Percentiles rank a stretch among this genome's conserved stretches.
Conservation (phyloP, 2,888 invertebrate genomes). For the Cryptosula pallasiana region DNA sequence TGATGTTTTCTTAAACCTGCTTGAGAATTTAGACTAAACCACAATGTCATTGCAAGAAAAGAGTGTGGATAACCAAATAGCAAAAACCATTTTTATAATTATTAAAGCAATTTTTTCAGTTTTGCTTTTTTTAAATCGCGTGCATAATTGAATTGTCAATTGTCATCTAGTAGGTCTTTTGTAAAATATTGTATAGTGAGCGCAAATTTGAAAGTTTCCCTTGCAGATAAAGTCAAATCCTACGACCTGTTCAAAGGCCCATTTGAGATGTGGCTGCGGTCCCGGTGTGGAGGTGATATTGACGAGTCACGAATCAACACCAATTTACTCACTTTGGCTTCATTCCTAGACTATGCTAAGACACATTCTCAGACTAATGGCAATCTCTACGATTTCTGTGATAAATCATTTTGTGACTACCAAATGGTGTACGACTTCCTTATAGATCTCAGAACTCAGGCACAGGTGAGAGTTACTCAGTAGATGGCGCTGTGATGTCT, state of each 20-base stretch:
- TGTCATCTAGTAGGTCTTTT: too few relatives aligned
- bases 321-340: slow-evolving; percentile 4
- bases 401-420: slow-evolving; percentile 3
- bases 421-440: slow-evolving; percentile 5
- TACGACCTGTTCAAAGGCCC: neutral
- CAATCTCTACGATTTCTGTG: slow-evolving; percentile 14
- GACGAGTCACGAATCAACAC: neutral
- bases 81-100: too few relatives aligned
- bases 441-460: slow-evolving; percentile 1
- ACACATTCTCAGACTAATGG: slow-evolving; percentile 16
- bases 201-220: too few relatives aligned
- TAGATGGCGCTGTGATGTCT: too few relatives aligned
- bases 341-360: neutral
- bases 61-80: too few relatives aligned
- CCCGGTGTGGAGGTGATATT: slow-evolving; percentile 12
- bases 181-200: too few relatives aligned
- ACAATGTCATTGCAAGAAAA: too few relatives aligned
- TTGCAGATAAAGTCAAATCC: neutral
- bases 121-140: too few relatives aligned
- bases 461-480: slow-evolving; percentile 9
- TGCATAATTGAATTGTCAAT: too few relatives aligned
- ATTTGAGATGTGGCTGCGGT: slow-evolving; percentile 23
- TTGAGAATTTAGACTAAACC: too few relatives aligned
- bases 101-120: too few relatives aligned
- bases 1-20: too few relatives aligned